Evolutionary conservation across 2,797 vertebrate genomes (phyloP).

Genomic region (Anguilla pacifica): DNA sequence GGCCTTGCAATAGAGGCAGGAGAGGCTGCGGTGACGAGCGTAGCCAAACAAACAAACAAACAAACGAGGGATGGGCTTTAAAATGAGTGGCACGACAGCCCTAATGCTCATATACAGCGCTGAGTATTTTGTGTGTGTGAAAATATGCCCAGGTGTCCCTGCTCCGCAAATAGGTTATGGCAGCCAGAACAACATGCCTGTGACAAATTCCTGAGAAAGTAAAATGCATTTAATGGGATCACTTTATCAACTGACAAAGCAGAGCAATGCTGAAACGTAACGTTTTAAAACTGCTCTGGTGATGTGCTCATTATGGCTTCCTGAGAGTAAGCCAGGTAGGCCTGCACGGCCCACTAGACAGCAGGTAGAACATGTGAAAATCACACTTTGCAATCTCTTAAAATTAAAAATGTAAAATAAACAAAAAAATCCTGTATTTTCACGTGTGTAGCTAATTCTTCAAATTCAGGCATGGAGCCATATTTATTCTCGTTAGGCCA

Average conservation of each 20-base stretch:
- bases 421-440: neutral
- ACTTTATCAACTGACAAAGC: neutral
- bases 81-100: conserved; percentile 47
- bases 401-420: no score
- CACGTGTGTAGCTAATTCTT: neutral
- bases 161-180: neutral
- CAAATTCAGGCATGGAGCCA: neutral
- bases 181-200: neutral
- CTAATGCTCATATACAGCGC: neutral
- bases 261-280: neutral
- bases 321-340: neutral
- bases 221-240: neutral
- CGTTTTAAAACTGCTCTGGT: neutral
- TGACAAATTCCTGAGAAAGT: neutral
- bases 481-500: neutral
- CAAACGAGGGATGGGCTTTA: conserved; percentile 62
- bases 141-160: neutral
- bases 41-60: conserved; percentile 55
- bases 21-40: conserved; percentile 60
- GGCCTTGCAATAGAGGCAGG: conserved; percentile 39
- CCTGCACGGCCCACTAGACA: neutral
- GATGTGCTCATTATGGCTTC: neutral
- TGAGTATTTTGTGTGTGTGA: neutral
- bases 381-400: neutral
- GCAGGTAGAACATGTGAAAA: neutral